phyloP scores from a whole-genome alignment of 1,140 invertebrate species.

The Ceratitis capitata region DNA sequence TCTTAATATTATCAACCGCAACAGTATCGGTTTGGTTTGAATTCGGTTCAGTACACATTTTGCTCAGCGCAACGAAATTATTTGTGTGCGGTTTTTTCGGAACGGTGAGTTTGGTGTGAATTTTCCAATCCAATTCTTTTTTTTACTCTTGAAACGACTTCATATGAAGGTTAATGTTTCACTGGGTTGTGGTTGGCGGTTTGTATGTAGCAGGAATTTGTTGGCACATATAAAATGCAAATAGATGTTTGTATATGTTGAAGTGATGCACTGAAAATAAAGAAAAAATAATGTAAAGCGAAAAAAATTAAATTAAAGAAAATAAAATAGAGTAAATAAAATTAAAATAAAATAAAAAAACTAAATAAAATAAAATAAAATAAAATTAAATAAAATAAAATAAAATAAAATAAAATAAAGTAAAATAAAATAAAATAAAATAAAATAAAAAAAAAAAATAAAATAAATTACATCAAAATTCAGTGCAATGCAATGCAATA shows the following conservation, averaged over 20 bases:
- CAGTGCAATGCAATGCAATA: no score
- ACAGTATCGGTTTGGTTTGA: conserved; percentile 30
- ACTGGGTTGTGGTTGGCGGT: background rate
- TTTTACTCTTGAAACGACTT: no score
- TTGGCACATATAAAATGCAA: background rate
- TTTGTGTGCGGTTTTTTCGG: background rate
- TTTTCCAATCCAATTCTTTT: background rate
- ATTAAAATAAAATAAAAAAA: background rate
- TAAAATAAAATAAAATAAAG: no score
- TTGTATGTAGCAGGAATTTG: background rate
- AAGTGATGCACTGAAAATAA: background rate
- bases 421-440: no score
- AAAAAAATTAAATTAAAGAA: background rate
- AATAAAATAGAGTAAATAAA: background rate
- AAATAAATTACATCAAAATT: no score
- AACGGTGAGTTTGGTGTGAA: conserved; percentile 14
- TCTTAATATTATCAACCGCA: conserved; percentile 25
- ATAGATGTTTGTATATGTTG: background rate
- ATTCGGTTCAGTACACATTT: conserved; percentile 9
- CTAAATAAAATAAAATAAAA: no score
- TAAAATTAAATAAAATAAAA: no score
- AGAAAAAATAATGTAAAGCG: background rate
- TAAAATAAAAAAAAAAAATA: no score
- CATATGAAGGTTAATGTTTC: background rate
- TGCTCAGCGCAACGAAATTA: background rate